Percentiles rank a stretch among this genome's conserved stretches.
Evolutionary conservation across 2,113 vertebrate species (phyloP).

Genomic region (Aspiorhynchus laticeps): DNA sequence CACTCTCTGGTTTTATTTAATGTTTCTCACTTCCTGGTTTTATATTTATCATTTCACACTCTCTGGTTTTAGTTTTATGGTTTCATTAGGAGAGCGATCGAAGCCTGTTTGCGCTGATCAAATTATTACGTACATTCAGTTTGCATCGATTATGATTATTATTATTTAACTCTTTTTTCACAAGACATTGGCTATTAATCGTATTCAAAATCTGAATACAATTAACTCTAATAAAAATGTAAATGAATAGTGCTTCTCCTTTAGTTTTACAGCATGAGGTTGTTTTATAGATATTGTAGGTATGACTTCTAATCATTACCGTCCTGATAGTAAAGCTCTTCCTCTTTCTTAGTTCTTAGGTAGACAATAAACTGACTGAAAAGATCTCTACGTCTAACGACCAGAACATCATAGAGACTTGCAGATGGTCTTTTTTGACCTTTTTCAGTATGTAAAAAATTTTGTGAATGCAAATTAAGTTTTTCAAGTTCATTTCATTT

Average conservation of each 20-base stretch:
- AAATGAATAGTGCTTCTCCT: too few species aligned
- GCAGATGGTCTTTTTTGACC: background rate
- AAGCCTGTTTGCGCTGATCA: background rate
- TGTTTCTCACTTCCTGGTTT: slow-evolving; percentile 16
- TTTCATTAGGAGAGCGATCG: background rate
- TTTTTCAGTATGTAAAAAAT: background rate
- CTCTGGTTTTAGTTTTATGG: background rate
- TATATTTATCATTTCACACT: slow-evolving; percentile 6
- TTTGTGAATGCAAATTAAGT: background rate
- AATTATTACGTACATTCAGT: background rate
- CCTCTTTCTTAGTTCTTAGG: background rate
- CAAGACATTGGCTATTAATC: background rate
- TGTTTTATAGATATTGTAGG: background rate
- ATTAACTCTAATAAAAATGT: background rate
- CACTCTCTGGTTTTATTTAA: slow-evolving; percentile 25
- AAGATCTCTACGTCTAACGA: background rate
- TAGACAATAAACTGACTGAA: background rate
- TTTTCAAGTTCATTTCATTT: background rate
- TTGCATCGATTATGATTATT: background rate
- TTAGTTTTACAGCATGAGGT: background rate
- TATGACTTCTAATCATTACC: background rate
- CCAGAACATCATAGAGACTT: background rate
- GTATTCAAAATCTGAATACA: background rate
- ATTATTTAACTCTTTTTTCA: background rate
- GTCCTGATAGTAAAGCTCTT: background rate